These are phyloP conservation scores for Engraulis encrasicolus DNA, from an alignment of 2,113 vertebrate genomes.

Conservation along the genomic window DNA sequence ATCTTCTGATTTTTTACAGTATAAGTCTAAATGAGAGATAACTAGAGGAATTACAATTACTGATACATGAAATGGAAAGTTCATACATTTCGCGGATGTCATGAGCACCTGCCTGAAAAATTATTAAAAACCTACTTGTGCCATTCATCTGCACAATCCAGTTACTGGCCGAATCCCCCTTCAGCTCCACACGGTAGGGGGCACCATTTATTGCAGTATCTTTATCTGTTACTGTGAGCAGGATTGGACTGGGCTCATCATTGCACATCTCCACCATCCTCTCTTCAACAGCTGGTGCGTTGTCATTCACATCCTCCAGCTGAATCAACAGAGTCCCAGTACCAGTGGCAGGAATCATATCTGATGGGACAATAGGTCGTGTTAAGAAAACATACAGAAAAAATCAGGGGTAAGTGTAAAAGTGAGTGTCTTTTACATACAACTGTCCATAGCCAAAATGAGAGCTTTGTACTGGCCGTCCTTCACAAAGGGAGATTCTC, in stretches of 20 bases:
- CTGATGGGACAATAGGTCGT: slow-evolving; percentile 43
- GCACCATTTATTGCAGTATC: slow-evolving; percentile 77
- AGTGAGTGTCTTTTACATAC: slow-evolving; percentile 68
- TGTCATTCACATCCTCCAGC: slow-evolving; percentile 69
- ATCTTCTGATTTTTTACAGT: no score
- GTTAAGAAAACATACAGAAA: not conserved
- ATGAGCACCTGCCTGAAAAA: not conserved
- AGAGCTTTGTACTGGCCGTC: slow-evolving; percentile 80
- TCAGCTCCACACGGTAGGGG: slow-evolving; percentile 75
- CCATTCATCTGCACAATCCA: slow-evolving; percentile 72
- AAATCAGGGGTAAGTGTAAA: not conserved
- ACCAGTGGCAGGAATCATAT: slow-evolving; percentile 62
- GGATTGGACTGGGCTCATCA: not conserved
- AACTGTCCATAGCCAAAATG: slow-evolving; percentile 79
- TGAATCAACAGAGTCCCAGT: slow-evolving; percentile 70
- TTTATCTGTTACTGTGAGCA: slow-evolving; percentile 75
- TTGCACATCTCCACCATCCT: slow-evolving; percentile 50
- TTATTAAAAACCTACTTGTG: not conserved
- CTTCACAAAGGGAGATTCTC: slow-evolving; percentile 69
- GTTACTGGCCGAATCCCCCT: slow-evolving; percentile 67
- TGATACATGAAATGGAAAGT: no score
- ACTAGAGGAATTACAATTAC: no score
- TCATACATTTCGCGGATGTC: no score
- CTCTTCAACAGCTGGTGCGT: slow-evolving; percentile 59
- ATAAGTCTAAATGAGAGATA: no score